These are phyloP conservation scores for Prunella himalayana DNA, from an alignment of 2,113 vertebrate species.

Conservation along the genomic window DNA sequence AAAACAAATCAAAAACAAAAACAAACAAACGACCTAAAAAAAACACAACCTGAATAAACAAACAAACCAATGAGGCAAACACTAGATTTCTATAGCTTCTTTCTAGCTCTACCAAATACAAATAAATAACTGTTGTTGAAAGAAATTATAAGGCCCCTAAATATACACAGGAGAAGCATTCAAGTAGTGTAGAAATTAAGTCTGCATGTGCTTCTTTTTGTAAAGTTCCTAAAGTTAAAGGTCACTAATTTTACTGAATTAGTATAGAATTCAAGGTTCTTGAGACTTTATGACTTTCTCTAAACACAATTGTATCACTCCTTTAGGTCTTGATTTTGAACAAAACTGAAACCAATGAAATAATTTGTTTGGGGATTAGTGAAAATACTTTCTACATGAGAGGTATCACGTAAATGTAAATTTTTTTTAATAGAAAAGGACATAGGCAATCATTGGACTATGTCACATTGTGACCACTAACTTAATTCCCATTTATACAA, in stretches of 20 bases:
- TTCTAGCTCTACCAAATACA: neutral
- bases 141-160: neutral
- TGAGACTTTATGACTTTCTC: neutral
- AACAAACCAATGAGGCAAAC: neutral
- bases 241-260: neutral
- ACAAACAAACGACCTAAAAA: too few relatives aligned
- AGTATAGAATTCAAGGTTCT: neutral
- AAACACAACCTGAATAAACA: neutral
- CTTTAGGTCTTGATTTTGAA: neutral
- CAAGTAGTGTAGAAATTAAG: neutral
- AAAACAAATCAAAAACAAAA: neutral
- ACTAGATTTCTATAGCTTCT: neutral
- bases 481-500: neutral
- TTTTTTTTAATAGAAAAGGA: neutral
- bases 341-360: neutral
- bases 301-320: accelerated
- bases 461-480: neutral
- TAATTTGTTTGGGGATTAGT: neutral
- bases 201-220: neutral
- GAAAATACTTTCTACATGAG: neutral
- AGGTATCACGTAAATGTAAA: neutral
- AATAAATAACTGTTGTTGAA: neutral
- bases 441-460: neutral
- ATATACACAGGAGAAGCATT: neutral
- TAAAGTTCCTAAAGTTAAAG: neutral